These are phyloP conservation scores for Siphlonurus alternatus DNA, from an alignment of 2,888 invertebrate species.

Conservation along the genomic window DNA sequence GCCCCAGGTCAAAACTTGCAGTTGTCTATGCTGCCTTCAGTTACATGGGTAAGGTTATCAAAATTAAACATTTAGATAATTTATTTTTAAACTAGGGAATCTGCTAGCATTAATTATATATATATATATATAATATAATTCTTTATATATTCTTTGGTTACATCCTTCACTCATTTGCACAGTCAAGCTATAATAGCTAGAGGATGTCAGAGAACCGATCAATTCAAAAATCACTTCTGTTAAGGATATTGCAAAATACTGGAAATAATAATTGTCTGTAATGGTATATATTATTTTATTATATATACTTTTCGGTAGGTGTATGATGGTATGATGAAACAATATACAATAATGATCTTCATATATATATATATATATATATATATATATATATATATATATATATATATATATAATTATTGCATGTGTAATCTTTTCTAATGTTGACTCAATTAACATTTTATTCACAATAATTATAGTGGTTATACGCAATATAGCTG, in stretches of 20 bases:
- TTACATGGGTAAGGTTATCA: conserved; percentile 37
- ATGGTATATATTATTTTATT: no score
- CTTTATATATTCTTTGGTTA: background rate
- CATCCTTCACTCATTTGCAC: background rate
- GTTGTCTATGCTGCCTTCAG: conserved; percentile 54
- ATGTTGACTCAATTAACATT: no score
- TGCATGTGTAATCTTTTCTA: background rate
- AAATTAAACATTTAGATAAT: background rate
- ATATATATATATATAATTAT: conserved; percentile 5
- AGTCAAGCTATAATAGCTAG: background rate
- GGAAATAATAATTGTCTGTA: no score
- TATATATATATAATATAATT: background rate
- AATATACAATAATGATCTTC: no score
- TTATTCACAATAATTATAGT: no score
- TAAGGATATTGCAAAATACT: no score
- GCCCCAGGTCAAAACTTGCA: conserved; percentile 41
- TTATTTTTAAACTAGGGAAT: no score
- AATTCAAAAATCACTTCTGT: no score
- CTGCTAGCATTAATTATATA: background rate
- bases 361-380: conserved; percentile 6
- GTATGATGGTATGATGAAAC: no score
- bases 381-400: conserved; percentile 10
- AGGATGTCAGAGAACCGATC: no score
- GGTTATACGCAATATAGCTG: no score
- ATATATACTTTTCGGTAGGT: no score